These are phyloP conservation scores for Apogon talboti DNA, from an alignment of 2,797 vertebrate species.

Conservation along the genomic window DNA sequence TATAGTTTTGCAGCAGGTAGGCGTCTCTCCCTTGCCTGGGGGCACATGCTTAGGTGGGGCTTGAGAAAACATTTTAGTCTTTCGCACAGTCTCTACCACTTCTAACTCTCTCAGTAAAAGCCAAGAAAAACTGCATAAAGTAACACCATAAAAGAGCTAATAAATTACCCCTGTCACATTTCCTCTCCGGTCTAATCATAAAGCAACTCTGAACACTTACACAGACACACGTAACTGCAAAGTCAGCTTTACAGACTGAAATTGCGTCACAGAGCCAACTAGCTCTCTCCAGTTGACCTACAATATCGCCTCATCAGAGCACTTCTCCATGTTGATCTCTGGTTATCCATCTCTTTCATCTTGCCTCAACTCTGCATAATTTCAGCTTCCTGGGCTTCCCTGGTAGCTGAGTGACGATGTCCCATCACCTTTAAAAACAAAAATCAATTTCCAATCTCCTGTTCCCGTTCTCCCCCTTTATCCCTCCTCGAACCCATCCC, in stretches of 20 bases:
- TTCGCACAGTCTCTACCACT: slow-evolving; percentile 40
- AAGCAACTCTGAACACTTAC: slow-evolving; percentile 24
- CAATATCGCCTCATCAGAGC: slow-evolving; percentile 28
- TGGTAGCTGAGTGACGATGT: slow-evolving; percentile 47
- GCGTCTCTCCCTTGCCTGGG: slow-evolving; percentile 80
- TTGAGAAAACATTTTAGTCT: slow-evolving; percentile 79
- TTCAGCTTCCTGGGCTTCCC: slow-evolving; percentile 51
- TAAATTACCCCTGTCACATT: slow-evolving; percentile 22
- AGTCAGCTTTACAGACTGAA: slow-evolving; percentile 67
- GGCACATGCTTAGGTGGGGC: slow-evolving; percentile 81
- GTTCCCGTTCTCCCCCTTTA: slow-evolving; percentile 46
- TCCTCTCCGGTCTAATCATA: slow-evolving; percentile 10
- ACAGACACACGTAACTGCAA: slow-evolving; percentile 56
- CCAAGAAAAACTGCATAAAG: slow-evolving; percentile 34
- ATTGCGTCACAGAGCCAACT: slow-evolving; percentile 63
- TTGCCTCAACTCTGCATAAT: slow-evolving; percentile 20
- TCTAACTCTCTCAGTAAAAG: slow-evolving; percentile 15
- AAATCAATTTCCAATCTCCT: slow-evolving; percentile 70
- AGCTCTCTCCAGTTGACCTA: slow-evolving; percentile 56
- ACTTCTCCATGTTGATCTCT: slow-evolving; percentile 23
- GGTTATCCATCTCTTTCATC: slow-evolving; percentile 25
- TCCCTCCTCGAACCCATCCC: slow-evolving; percentile 64
- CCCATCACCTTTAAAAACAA: slow-evolving; percentile 64
- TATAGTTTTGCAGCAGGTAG: slow-evolving; percentile 72
- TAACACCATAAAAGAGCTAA: slow-evolving; percentile 18